Percentiles rank a stretch among this genome's conserved stretches.
phyloP scores from a whole-genome alignment of 2,888 invertebrate genomes.

The Dynastes tityus region DNA sequence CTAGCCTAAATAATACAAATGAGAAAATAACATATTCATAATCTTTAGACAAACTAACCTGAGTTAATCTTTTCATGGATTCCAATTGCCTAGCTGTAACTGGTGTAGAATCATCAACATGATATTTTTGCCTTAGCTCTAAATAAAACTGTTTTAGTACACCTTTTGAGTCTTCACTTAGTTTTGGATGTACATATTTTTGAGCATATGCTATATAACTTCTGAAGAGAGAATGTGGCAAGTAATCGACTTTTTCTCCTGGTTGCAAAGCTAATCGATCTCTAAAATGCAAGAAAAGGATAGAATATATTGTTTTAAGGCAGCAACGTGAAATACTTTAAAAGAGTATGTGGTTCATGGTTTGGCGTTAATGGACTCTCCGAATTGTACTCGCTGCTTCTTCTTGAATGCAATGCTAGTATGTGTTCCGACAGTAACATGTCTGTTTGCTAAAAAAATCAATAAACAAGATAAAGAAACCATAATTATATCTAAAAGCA shows the following conservation, averaged over 20 bases:
- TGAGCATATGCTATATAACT: conserved; percentile 95
- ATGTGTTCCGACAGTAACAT: conserved; percentile 87
- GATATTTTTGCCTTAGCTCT: conserved; percentile 80
- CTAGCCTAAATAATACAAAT: conserved; percentile 77
- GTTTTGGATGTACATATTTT: conserved; percentile 87
- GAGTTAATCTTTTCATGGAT: conserved; percentile 88
- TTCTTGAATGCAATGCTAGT: conserved; percentile 81
- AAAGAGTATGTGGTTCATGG: conserved; percentile 1
- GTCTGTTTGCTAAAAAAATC: conserved; percentile 78
- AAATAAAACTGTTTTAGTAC: conserved; percentile 86
- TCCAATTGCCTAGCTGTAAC: conserved; percentile 92
- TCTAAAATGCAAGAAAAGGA: conserved; percentile 67
- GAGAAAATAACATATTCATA: conserved; percentile 23
- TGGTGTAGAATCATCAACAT: conserved; percentile 80
- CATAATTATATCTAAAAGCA: neutral
- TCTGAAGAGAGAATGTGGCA: conserved; percentile 84
- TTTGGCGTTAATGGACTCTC: neutral
- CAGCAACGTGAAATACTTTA: conserved; percentile 22
- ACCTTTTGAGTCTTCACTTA: conserved; percentile 81
- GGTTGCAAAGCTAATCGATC: conserved; percentile 75
- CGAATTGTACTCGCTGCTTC: conserved; percentile 9
- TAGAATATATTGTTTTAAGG: neutral
- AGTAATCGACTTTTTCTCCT: conserved; percentile 78
- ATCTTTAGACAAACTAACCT: conserved; percentile 70
- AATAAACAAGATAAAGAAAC: neutral